Evolutionary conservation across 2,113 vertebrate genomes (phyloP).

Genomic region (Phylloscopus trochilus): DNA sequence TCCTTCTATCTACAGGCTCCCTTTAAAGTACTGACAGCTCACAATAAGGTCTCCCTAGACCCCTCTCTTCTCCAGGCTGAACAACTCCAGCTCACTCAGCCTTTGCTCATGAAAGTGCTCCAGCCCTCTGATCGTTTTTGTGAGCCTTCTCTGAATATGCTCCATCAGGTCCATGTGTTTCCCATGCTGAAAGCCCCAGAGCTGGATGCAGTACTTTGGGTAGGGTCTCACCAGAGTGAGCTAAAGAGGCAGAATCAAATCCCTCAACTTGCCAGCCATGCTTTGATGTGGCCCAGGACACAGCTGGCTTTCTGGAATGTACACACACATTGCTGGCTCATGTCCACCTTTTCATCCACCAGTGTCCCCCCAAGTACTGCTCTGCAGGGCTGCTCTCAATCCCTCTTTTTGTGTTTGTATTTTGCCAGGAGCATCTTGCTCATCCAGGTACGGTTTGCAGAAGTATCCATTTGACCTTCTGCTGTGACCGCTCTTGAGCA

Average conservation of each 20-base stretch:
- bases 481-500: background rate
- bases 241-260: background rate
- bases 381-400: background rate
- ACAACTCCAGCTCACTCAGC: background rate
- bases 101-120: background rate
- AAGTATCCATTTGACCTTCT: background rate
- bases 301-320: background rate
- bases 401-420: background rate
- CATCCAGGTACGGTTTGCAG: background rate
- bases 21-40: background rate
- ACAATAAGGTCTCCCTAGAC: background rate
- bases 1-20: background rate
- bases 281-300: background rate
- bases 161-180: background rate
- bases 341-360: background rate
- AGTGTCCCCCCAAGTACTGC: background rate
- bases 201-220: background rate
- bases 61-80: background rate
- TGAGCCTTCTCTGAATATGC: background rate
- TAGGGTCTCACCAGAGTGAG: background rate
- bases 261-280: accelerated
- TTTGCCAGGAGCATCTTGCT: background rate
- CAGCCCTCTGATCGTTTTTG: background rate
- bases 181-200: background rate
- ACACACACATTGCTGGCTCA: background rate